These are phyloP conservation scores for Ophioderma brevispina DNA, from an alignment of 35 echinoderm and acorn worm genomes.

Conservation along the genomic window DNA sequence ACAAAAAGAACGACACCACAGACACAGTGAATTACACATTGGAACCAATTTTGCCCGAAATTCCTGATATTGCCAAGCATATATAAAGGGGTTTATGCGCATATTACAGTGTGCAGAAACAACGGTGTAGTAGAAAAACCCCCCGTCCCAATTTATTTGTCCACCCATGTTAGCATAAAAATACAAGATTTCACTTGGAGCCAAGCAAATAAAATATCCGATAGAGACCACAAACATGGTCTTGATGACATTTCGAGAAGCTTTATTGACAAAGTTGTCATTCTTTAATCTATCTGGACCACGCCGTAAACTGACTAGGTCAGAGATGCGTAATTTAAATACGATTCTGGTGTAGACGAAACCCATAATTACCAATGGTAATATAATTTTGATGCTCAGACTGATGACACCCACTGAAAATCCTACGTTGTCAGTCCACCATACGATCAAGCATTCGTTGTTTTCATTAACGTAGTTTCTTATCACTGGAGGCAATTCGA, in stretches of 20 bases:
- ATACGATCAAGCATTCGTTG: conserved; percentile 8
- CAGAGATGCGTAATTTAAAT: background rate
- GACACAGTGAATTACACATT: no score
- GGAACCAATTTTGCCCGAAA: background rate
- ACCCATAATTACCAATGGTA: conserved; percentile 65
- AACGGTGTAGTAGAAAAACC: conserved; percentile 31
- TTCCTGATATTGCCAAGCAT: conserved; percentile 65
- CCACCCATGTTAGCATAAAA: conserved; percentile 64
- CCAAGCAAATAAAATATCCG: conserved; percentile 73
- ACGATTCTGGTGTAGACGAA: conserved; percentile 75
- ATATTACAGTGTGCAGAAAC: conserved; percentile 65
- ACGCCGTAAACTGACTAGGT: background rate
- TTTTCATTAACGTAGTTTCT: conserved; percentile 12
- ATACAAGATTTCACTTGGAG: conserved; percentile 68
- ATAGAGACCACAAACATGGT: conserved; percentile 67
- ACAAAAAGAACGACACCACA: no score
- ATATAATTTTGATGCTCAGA: conserved; percentile 63
- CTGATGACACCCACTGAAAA: conserved; percentile 27
- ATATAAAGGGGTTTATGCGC: conserved; percentile 72
- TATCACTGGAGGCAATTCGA: conserved; percentile 67
- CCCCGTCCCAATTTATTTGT: conserved; percentile 38
- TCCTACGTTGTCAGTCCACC: conserved; percentile 22
- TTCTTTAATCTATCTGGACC: background rate
- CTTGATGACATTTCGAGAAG: conserved; percentile 62
- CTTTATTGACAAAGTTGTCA: background rate